phyloP scores from a whole-genome alignment of 2,888 invertebrate genomes.

The Nasonia oneida region DNA sequence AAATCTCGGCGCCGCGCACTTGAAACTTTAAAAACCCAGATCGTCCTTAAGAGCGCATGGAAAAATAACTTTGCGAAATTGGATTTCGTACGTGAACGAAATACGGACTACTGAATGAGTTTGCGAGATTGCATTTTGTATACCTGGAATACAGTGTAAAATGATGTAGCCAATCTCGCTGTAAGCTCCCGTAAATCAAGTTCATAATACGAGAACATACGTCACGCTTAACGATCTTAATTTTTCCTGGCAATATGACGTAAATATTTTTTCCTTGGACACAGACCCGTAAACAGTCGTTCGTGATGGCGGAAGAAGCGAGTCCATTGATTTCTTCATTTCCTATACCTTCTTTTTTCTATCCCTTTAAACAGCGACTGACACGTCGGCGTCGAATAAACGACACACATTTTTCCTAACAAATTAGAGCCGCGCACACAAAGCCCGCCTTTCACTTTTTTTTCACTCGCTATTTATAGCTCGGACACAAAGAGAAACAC shows the following conservation, averaged over 20 bases:
- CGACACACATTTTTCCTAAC: background rate
- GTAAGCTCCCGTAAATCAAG: background rate
- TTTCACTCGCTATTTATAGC: constrained; percentile 37
- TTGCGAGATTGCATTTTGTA: background rate
- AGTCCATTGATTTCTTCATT: background rate
- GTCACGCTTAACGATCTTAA: background rate
- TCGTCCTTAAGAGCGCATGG: background rate
- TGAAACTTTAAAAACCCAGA: constrained; percentile 19
- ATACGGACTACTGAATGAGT: background rate
- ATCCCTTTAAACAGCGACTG: background rate
- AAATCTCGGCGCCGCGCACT: background rate
- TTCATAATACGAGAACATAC: background rate
- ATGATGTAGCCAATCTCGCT: background rate
- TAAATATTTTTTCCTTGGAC: background rate
- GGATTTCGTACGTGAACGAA: constrained; percentile 2
- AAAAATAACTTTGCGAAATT: constrained; percentile 14
- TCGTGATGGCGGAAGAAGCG: background rate
- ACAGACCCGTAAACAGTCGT: too few relatives aligned
- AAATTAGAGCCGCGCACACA: background rate
- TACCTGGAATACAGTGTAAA: background rate
- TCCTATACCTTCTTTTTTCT: background rate
- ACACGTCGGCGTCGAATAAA: too few relatives aligned
- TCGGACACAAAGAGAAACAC: background rate
- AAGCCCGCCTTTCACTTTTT: background rate
- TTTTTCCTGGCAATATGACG: background rate